Percentiles rank a stretch among this genome's conserved stretches.
Evolutionary conservation across 53 echinoderm and acorn worm species (phyloP).

Genomic region (Henricia sp.): DNA sequence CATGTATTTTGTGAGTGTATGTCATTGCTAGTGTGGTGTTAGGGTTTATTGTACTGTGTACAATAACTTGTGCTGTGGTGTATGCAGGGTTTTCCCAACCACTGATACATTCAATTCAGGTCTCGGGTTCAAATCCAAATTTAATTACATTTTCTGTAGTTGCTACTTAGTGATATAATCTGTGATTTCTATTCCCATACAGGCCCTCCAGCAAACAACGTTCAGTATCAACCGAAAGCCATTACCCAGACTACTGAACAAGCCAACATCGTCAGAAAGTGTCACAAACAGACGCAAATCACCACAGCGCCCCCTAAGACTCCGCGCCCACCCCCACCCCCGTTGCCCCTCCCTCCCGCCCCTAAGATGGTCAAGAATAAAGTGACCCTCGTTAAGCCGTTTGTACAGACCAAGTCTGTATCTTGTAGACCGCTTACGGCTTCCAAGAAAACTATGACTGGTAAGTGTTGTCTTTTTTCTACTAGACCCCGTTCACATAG

Average conservation of each 20-base stretch:
- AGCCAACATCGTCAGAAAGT: conserved; percentile 9
- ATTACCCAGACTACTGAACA: neutral
- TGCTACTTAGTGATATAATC: too few relatives aligned
- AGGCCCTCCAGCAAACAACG: neutral
- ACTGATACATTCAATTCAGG: neutral
- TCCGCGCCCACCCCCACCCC: conserved; percentile 85
- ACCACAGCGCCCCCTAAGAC: conserved; percentile 87
- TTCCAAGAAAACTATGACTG: conserved; percentile 74
- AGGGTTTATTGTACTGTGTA: too few relatives aligned
- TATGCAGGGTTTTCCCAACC: too few relatives aligned
- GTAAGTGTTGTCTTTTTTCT: conserved; percentile 57
- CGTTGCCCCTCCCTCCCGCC: conserved; percentile 72
- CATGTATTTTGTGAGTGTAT: too few relatives aligned
- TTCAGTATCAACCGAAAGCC: conserved; percentile 10
- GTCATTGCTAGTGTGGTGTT: too few relatives aligned
- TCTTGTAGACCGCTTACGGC: conserved; percentile 79
- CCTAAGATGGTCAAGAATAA: conserved; percentile 94
- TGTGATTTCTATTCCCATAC: too few relatives aligned
- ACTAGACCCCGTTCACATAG: neutral
- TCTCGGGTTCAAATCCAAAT: too few relatives aligned
- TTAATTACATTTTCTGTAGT: too few relatives aligned
- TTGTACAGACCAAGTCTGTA: conserved; percentile 87
- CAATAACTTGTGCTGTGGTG: too few relatives aligned
- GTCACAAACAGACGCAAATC: conserved; percentile 96
- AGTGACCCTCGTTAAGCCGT: conserved; percentile 86